These are phyloP conservation scores for Metaphire vulgaris DNA, from an alignment of 1,140 invertebrate genomes.

Conservation along the genomic window DNA sequence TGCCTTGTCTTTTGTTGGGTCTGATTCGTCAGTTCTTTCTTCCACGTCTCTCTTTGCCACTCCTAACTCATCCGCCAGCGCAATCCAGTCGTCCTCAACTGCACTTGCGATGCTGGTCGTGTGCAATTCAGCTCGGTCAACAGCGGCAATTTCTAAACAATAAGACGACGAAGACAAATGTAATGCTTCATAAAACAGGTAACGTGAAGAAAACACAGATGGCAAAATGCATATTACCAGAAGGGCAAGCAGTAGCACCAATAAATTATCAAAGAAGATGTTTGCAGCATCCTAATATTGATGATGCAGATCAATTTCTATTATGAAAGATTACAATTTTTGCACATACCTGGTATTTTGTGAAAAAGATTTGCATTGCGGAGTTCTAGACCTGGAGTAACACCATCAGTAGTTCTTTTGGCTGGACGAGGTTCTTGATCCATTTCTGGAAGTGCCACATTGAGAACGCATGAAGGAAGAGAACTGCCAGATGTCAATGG, in stretches of 20 bases:
- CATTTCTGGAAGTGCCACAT: constrained; percentile 74
- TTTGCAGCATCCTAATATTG: neutral
- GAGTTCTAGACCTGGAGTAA: neutral
- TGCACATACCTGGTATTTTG: too few relatives aligned
- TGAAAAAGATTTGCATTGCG: neutral
- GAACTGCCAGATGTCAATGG: constrained; percentile 66
- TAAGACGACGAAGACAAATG: neutral
- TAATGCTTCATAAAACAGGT: neutral
- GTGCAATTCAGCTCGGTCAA: constrained; percentile 62
- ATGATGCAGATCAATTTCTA: neutral
- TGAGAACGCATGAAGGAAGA: constrained; percentile 86
- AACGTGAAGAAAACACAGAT: neutral
- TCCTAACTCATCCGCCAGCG: constrained; percentile 68
- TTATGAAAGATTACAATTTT: too few relatives aligned
- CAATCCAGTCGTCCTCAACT: constrained; percentile 84
- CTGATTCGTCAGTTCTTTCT: constrained; percentile 76
- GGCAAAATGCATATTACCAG: neutral
- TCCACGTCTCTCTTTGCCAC: constrained; percentile 76
- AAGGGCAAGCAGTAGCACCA: neutral
- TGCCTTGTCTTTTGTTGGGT: constrained; percentile 67
- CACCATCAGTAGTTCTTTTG: neutral
- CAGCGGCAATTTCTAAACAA: neutral
- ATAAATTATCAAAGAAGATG: neutral
- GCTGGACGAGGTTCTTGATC: neutral
- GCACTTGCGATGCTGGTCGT: constrained; percentile 85